These are phyloP conservation scores for Carettochelys insculpta DNA, from an alignment of 2,113 vertebrate genomes.

Conservation along the genomic window DNA sequence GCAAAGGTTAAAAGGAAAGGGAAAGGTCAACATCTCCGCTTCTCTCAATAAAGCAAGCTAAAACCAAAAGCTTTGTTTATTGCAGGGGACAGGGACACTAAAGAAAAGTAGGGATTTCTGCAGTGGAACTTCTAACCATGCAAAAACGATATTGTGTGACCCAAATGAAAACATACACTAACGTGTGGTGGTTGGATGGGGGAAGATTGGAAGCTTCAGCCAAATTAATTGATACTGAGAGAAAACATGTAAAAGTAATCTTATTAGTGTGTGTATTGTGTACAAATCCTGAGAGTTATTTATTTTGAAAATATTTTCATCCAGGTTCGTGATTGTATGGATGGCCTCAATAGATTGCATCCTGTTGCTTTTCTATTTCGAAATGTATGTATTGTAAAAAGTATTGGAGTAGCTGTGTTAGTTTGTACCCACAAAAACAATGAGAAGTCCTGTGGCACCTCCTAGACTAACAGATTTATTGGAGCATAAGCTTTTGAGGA, in stretches of 20 bases:
- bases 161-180: accelerated
- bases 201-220: neutral
- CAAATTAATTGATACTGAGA: conserved; percentile 1
- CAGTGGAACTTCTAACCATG: neutral
- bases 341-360: neutral
- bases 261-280: accelerated
- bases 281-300: conserved; percentile 65
- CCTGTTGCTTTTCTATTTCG: conserved; percentile 30
- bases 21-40: neutral
- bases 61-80: neutral
- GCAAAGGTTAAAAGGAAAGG: conserved; percentile 23
- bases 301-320: conserved; percentile 54
- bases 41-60: neutral
- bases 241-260: conserved; percentile 34
- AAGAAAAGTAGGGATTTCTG: neutral
- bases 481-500: too few species aligned
- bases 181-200: neutral
- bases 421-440: too few species aligned
- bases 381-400: conserved; percentile 44
- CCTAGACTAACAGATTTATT: too few species aligned
- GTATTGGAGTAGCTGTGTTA: too few species aligned
- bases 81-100: neutral
- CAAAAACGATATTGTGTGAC: neutral
- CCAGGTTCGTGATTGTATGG: neutral
- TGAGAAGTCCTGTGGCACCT: too few species aligned